These are phyloP conservation scores for Sparidentex hasta DNA, from an alignment of 2,797 vertebrate genomes.

Conservation along the genomic window DNA sequence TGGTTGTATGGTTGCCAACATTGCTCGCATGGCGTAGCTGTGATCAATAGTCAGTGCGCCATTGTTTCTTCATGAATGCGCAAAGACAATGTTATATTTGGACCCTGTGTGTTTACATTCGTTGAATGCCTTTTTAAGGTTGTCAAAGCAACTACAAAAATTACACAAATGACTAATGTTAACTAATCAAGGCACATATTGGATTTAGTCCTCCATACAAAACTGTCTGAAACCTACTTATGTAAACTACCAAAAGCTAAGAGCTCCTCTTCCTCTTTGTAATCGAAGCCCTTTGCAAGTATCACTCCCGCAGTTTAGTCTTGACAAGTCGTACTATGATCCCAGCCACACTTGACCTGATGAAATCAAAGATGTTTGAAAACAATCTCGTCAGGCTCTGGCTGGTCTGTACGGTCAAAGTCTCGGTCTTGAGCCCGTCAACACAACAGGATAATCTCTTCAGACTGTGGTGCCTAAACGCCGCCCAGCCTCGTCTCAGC, in stretches of 20 bases:
- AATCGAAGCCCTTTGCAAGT: slow-evolving; percentile 15
- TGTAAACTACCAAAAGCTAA: slow-evolving; percentile 22
- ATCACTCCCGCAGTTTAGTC: slow-evolving; percentile 32
- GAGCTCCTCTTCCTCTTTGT: slow-evolving; percentile 12
- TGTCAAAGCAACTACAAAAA: slow-evolving; percentile 16
- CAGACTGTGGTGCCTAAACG: slow-evolving; percentile 6
- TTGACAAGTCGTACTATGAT: slow-evolving; percentile 2
- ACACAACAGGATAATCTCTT: slow-evolving; percentile 41
- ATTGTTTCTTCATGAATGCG: not conserved
- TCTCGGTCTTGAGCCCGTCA: slow-evolving; percentile 41
- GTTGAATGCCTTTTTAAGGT: slow-evolving; percentile 4
- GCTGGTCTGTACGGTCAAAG: slow-evolving; percentile 42
- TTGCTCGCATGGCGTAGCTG: not conserved
- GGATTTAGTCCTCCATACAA: slow-evolving; percentile 9
- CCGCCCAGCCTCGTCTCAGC: not conserved
- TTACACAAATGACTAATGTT: not conserved
- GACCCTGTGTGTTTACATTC: not conserved
- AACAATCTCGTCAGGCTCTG: slow-evolving; percentile 40
- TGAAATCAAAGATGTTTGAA: slow-evolving; percentile 48
- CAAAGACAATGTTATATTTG: not conserved
- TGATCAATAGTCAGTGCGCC: not conserved
- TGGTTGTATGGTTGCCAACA: not conserved
- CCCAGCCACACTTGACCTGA: slow-evolving; percentile 17
- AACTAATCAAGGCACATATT: not conserved
- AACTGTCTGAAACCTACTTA: slow-evolving; percentile 6